Base-by-base conservation (phyloP, 2,797 vertebrate genomes). In the Danio jaintianensis region DNA sequence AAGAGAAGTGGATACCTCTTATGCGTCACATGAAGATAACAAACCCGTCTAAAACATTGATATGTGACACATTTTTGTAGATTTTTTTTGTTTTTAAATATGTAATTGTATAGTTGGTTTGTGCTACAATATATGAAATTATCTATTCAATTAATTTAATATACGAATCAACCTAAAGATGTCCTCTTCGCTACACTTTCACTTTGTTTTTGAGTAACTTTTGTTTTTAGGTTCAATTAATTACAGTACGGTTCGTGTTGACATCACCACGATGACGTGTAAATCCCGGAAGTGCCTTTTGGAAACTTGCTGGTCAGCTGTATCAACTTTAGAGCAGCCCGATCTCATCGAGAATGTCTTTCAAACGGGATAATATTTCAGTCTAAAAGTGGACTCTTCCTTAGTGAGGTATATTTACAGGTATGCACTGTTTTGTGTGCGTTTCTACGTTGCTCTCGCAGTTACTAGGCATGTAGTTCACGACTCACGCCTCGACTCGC, bases 251-350 rank as follows among this genome's bases (percentile, higher is more conserved):
- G 22, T 63, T 52, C 62, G 61, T 76, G 56, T 43, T 81, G 55
- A 84, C 52, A 68, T 36, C 20, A 80, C 10, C 0, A 5, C 10
- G 1, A 55, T 20, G 18, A 16, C 55, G 71, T 20, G 0, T 9
- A n/a, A 68, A 81, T 45, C 71, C 66, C 61, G 85, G 82, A 86
- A 84, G 79, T 82, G 73, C 29, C 42, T 52, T 70, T 66, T 53
- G 80, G 68, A 85, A 85, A 82, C 62, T 84, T 84, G 75, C 61
- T 45, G 20, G 20, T 76, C 55, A 29, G 58, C 52, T 72, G 78
- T 43, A 3, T 22, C n/a, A 48, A 68, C 66, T 73, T 77, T 47
- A 43, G 10, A 67, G 66, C 43, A 12, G 0, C 16, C 10, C 7
- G 53, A 16, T 16, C 29, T n/a, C 22, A 11, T 13, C 22, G 6